Evolutionary conservation across 1,140 invertebrate genomes (phyloP).

Genomic region (Phymorhynchus buccinoides): DNA sequence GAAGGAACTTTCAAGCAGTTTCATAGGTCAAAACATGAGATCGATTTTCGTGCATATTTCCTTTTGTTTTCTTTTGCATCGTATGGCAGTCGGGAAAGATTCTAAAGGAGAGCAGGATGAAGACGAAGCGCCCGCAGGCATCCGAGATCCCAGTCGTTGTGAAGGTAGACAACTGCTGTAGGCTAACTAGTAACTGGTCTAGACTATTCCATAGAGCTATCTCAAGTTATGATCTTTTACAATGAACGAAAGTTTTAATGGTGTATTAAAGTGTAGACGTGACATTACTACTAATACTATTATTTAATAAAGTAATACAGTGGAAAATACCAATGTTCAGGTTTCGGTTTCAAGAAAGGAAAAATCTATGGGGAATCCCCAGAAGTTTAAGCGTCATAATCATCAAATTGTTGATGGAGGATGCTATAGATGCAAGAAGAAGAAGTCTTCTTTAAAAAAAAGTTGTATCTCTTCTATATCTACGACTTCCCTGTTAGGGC

Average conservation of each 20-base stretch:
- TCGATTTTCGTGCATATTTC: not conserved
- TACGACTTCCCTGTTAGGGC: no score
- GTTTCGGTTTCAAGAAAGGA: not conserved
- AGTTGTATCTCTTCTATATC: no score
- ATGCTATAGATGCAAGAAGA: no score
- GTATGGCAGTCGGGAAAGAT: not conserved
- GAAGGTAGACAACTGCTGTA: constrained; percentile 1
- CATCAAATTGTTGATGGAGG: no score
- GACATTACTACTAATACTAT: not conserved
- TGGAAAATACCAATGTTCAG: not conserved
- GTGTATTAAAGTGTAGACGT: no score
- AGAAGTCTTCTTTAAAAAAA: no score
- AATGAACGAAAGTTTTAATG: no score
- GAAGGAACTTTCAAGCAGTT: not conserved
- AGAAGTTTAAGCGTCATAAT: no score
- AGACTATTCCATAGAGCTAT: no score
- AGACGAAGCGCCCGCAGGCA: constrained; percentile 1
- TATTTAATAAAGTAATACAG: not conserved
- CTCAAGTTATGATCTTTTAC: no score
- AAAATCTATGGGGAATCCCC: no score
- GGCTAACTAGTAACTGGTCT: no score
- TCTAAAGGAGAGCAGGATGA: constrained; percentile 11
- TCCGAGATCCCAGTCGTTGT: constrained; percentile 27
- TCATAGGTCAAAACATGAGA: not conserved
- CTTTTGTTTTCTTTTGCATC: not conserved